phyloP scores from a whole-genome alignment of 1,140 invertebrate genomes.

The Aphaenogaster ashmeadi region DNA sequence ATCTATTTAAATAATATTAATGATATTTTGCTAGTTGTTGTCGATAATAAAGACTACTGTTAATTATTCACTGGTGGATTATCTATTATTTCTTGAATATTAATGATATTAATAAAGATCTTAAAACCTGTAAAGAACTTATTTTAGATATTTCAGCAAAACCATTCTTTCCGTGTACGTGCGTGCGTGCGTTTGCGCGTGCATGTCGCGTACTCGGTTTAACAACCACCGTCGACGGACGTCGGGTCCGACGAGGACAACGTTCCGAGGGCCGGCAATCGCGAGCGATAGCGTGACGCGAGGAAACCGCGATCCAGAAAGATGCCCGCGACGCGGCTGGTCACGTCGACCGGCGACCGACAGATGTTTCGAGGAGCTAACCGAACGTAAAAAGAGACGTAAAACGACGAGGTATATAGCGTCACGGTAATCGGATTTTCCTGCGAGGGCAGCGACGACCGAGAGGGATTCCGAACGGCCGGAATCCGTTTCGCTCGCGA shows the following conservation, averaged over 20 bases:
- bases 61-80: too few species aligned
- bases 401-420: not conserved
- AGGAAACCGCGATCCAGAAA: constrained; percentile 56
- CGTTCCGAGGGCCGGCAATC: constrained; percentile 13
- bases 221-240: constrained; percentile 21
- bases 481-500: not conserved
- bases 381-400: not conserved
- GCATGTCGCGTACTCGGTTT: not conserved
- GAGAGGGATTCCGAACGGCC: not conserved
- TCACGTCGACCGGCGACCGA: constrained; percentile 25
- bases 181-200: not conserved
- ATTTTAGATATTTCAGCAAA: too few species aligned
- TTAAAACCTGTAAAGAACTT: too few species aligned
- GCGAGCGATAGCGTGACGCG: constrained; percentile 26
- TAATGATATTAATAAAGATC: too few species aligned
- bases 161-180: too few species aligned
- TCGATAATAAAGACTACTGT: too few species aligned
- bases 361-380: constrained; percentile 52
- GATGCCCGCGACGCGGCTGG: constrained; percentile 11
- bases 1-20: too few species aligned
- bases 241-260: constrained; percentile 27
- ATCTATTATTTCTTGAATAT: too few species aligned
- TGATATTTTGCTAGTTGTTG: too few species aligned
- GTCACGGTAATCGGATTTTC: constrained; percentile 50
- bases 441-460: not conserved